Evolutionary conservation across 23 tunicate genomes (phyloP).

Genomic region (Pegea sp.): DNA sequence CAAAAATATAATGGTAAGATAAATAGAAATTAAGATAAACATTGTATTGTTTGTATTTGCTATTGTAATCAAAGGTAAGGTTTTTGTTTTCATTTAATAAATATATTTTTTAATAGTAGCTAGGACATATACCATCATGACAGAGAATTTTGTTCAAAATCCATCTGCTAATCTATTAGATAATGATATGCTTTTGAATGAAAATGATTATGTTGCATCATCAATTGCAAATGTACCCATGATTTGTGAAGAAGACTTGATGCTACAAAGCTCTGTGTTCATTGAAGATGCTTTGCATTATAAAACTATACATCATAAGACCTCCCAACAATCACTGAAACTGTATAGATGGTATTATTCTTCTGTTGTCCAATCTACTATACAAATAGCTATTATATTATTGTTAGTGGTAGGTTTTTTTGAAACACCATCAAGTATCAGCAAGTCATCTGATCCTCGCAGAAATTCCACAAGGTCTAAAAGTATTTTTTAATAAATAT

Average conservation of each 20-base stretch:
- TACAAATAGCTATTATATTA: conserved; percentile 38
- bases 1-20: too few relatives aligned
- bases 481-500: not conserved
- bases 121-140: too few relatives aligned
- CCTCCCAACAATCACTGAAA: conserved; percentile 19
- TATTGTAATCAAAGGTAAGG: too few relatives aligned
- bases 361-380: conserved; percentile 19
- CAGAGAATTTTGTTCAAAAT: too few relatives aligned
- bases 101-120: too few relatives aligned
- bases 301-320: conserved; percentile 72
- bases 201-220: too few relatives aligned
- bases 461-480: conserved; percentile 28
- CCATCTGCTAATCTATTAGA: too few relatives aligned
- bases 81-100: too few relatives aligned
- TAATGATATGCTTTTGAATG: too few relatives aligned
- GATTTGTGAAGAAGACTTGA: not conserved
- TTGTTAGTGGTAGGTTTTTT: conserved; percentile 48
- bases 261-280: conserved; percentile 54
- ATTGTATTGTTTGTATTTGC: too few relatives aligned
- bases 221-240: not conserved
- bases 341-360: conserved; percentile 73
- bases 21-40: too few relatives aligned
- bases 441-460: conserved; percentile 80
- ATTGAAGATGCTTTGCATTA: conserved; percentile 79
- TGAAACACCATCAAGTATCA: conserved; percentile 66